Conservation (phyloP, 2,113 vertebrate species). For the Rana temporaria region DNA sequence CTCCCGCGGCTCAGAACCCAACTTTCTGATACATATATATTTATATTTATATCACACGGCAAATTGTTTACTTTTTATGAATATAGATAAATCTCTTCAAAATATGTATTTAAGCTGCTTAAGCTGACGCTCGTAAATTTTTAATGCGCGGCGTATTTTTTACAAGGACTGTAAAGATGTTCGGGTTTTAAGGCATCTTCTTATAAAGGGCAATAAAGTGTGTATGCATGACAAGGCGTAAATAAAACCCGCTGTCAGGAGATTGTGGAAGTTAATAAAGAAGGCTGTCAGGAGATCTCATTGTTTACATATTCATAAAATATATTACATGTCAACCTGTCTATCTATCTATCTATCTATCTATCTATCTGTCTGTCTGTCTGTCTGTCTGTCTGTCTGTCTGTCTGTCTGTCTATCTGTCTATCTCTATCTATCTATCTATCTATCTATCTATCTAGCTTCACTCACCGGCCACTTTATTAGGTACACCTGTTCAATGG, state of each 20-base stretch:
- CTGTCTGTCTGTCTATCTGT: no score
- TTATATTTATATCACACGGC: not conserved
- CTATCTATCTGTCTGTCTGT: not conserved
- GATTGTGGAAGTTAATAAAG: conserved; percentile 18
- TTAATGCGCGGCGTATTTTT: conserved; percentile 39
- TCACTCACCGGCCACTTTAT: no score
- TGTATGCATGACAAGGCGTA: conserved; percentile 16
- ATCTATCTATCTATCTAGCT: no score
- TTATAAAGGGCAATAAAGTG: conserved; percentile 38
- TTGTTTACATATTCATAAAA: not conserved
- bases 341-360: not conserved
- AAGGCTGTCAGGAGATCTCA: conserved; percentile 7
- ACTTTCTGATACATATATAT: not conserved
- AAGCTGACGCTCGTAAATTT: conserved; percentile 44
- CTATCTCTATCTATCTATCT: no score
- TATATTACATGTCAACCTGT: not conserved
- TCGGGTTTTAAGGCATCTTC: conserved; percentile 25
- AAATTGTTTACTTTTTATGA: conserved; percentile 44
- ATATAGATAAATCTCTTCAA: conserved; percentile 41
- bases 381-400: no score
- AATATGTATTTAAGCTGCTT: conserved; percentile 35
- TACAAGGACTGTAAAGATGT: conserved; percentile 41
- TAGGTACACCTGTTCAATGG: no score
- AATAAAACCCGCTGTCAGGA: conserved; percentile 29
- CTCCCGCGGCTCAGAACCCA: not conserved